Evolutionary conservation across 2,797 vertebrate species (phyloP).

Genomic region (Cebuella pygmaea): DNA sequence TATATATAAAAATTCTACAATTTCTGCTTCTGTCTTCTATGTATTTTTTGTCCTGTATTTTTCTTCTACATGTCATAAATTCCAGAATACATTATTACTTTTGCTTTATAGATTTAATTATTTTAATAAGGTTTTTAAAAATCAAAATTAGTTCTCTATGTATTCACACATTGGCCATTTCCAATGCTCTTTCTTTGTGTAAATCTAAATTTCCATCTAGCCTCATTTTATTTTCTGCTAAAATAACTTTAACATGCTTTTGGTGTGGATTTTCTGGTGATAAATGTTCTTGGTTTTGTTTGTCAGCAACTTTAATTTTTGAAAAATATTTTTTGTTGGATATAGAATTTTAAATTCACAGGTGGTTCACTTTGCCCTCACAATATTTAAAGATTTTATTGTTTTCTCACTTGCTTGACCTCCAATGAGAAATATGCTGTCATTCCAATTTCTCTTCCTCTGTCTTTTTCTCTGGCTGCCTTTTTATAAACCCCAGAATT

Average conservation of each 20-base stretch:
- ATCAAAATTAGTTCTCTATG: neutral
- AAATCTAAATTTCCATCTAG: neutral
- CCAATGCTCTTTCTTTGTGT: neutral
- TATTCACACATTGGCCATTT: neutral
- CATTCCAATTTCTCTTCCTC: neutral
- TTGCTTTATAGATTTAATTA: neutral
- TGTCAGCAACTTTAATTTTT: neutral
- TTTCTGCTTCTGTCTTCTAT: neutral
- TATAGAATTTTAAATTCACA: neutral
- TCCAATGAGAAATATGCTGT: neutral
- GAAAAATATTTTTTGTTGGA: neutral
- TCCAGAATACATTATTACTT: neutral
- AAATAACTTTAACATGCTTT: neutral
- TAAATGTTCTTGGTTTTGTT: neutral
- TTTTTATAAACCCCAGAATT: neutral
- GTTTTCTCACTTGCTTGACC: neutral
- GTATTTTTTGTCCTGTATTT: neutral
- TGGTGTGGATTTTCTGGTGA: neutral
- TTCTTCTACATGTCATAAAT: neutral
- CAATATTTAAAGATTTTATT: neutral
- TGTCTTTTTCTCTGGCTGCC: neutral
- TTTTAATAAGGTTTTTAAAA: neutral
- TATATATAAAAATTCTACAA: neutral
- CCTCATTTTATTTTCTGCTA: neutral
- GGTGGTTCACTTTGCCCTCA: neutral